Evolutionary conservation across 1,140 invertebrate species (phyloP).

Genomic region (Microplitis mediator): DNA sequence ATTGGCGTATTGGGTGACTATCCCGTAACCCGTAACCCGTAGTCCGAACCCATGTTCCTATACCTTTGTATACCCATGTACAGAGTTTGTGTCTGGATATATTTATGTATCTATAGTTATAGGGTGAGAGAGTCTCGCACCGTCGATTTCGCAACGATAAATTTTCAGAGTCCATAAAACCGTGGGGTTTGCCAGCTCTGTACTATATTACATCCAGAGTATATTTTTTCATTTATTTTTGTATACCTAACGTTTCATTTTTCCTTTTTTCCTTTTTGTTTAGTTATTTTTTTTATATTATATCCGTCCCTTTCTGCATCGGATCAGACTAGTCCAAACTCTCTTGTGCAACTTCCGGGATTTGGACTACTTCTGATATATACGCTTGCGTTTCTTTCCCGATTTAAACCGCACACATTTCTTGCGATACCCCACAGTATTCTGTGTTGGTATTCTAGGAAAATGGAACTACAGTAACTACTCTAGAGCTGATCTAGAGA

Average conservation of each 20-base stretch:
- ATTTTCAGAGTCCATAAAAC: constrained; percentile 42
- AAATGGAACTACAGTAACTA: too few relatives aligned
- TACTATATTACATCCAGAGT: constrained; percentile 14
- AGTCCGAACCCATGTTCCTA: neutral
- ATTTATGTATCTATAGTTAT: neutral
- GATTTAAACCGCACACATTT: neutral
- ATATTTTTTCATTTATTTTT: neutral
- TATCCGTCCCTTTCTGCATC: too few relatives aligned
- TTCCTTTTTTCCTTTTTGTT: constrained; percentile 17
- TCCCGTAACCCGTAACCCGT: neutral
- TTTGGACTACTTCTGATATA: too few relatives aligned
- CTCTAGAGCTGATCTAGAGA: neutral
- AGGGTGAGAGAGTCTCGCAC: neutral
- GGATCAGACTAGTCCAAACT: too few relatives aligned
- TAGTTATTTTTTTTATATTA: constrained; percentile 25
- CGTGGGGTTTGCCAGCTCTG: constrained; percentile 25
- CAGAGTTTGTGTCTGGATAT: neutral
- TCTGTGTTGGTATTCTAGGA: neutral
- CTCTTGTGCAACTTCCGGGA: too few relatives aligned
- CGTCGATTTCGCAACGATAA: constrained; percentile 34
- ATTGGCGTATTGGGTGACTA: constrained; percentile 7
- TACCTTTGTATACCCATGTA: neutral
- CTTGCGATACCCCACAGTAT: neutral
- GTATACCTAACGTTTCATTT: neutral
- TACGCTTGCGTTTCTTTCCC: neutral